Percentiles rank a stretch among this genome's conserved stretches.
Conservation (phyloP, 2,113 vertebrate genomes). For the Catharus bicknelli region DNA sequence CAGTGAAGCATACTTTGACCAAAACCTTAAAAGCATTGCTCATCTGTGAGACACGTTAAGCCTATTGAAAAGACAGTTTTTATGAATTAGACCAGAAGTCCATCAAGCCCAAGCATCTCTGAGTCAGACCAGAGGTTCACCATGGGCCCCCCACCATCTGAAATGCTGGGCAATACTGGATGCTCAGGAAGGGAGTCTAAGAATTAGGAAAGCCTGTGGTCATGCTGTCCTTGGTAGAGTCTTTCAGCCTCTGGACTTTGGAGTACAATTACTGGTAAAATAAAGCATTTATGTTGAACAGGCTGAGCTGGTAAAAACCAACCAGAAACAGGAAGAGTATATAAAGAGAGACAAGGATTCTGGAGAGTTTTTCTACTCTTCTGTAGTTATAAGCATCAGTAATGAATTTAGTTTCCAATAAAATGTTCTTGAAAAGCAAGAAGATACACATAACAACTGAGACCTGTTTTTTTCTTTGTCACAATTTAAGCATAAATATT, state of each 20-base stretch:
- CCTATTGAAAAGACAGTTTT: not conserved
- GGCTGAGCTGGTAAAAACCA: not conserved
- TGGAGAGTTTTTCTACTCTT: not conserved
- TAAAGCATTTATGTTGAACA: not conserved
- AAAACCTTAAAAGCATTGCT: not conserved
- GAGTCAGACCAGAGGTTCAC: not conserved
- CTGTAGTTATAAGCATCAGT: not conserved
- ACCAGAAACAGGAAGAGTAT: not conserved
- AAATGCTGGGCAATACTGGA: not conserved
- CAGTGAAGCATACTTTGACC: not conserved
- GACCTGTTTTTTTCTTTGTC: not conserved
- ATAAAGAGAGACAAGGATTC: not conserved
- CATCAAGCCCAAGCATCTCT: not conserved
- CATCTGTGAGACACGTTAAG: not conserved
- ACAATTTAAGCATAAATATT: not conserved
- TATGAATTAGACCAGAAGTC: not conserved
- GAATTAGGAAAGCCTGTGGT: not conserved
- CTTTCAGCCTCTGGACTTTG: not conserved
- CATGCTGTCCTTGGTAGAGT: not conserved
- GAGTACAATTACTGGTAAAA: not conserved
- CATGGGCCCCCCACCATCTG: fast-evolving
- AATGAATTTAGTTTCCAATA: not conserved
- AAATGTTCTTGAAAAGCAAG: not conserved
- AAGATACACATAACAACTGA: not conserved
- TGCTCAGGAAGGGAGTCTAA: not conserved